phyloP scores from a whole-genome alignment of 2,113 vertebrate genomes.

The Pampusana beccarii region DNA sequence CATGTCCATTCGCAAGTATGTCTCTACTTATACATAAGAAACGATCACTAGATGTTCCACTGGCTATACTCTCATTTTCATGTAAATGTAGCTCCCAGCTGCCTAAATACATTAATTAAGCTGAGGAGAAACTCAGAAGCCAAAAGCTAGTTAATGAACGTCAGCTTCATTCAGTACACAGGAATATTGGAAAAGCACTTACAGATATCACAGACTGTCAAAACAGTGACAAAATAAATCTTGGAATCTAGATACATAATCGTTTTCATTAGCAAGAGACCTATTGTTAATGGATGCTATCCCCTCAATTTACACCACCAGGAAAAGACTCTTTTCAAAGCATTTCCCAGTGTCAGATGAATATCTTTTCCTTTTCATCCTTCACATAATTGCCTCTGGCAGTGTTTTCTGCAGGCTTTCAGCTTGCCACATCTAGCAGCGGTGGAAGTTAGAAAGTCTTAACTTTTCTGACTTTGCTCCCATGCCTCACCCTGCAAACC shows the following conservation, averaged over 20 bases:
- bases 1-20: not conserved
- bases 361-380: not conserved
- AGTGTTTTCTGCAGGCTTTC: not conserved
- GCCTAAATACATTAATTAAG: conserved; percentile 43
- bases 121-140: conserved; percentile 28
- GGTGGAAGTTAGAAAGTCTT: not conserved
- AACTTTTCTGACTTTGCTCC: not conserved
- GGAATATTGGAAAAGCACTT: conserved; percentile 60
- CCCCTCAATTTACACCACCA: not conserved
- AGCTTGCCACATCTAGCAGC: not conserved
- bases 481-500: not conserved
- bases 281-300: conserved; percentile 12
- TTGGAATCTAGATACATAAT: conserved; percentile 9
- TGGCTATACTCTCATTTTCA: conserved; percentile 10
- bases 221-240: conserved; percentile 55
- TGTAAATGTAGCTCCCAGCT: conserved; percentile 22
- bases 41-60: not conserved
- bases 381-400: not conserved
- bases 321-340: conserved; percentile 39
- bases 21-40: not conserved
- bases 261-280: conserved; percentile 25
- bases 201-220: conserved; percentile 21
- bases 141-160: conserved; percentile 34
- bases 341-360: not conserved
- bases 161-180: conserved; percentile 27